These are phyloP conservation scores for Picus viridis DNA, from an alignment of 2,797 vertebrate genomes.

Conservation along the genomic window DNA sequence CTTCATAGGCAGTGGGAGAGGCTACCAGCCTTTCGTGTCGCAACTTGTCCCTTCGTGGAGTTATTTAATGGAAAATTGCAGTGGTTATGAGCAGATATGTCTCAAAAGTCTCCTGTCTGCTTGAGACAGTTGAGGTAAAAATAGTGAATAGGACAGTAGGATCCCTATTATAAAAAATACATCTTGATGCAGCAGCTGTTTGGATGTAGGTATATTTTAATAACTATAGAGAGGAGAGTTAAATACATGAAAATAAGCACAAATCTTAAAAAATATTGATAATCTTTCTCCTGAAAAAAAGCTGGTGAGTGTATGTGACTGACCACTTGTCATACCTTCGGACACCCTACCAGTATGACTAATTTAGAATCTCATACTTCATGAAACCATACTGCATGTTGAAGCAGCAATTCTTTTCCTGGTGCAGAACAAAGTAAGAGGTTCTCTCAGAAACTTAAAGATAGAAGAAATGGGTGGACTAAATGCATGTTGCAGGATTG, in stretches of 20 bases:
- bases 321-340: not conserved
- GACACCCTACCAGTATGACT: not conserved
- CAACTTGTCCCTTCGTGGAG: fast-evolving
- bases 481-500: not conserved
- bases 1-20: not conserved
- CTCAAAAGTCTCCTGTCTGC: not conserved
- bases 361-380: not conserved
- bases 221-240: not conserved
- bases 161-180: not conserved
- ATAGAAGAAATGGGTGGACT: not conserved
- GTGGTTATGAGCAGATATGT: not conserved
- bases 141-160: not conserved
- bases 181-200: not conserved
- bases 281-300: not conserved
- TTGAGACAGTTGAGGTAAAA: not conserved
- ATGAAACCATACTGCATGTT: not conserved
- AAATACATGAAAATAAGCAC: not conserved
- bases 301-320: not conserved
- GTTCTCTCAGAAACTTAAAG: not conserved
- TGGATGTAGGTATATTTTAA: not conserved
- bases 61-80: not conserved
- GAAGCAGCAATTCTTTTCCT: not conserved
- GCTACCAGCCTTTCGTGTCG: not conserved
- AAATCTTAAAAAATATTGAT: not conserved
- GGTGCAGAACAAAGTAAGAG: not conserved